These are phyloP conservation scores for Chamaetylas fuelleborni DNA, from an alignment of 2,113 vertebrate species.

Conservation along the genomic window DNA sequence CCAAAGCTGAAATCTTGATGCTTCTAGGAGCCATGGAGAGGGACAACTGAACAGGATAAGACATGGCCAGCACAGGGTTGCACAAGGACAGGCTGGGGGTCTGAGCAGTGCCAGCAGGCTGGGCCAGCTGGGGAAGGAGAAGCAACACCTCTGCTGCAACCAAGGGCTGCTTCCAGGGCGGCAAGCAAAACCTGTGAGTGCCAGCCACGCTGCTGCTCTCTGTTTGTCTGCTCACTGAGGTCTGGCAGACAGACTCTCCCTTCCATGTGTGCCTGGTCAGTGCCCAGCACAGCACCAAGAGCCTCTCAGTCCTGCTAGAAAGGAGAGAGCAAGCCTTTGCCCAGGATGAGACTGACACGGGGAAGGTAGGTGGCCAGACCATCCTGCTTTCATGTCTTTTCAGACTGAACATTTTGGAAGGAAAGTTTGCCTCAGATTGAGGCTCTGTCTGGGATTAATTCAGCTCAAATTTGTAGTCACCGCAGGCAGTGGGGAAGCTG, in stretches of 20 bases:
- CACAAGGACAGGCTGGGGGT: constrained; percentile 28
- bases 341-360: accelerated
- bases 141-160: constrained; percentile 53
- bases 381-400: not conserved
- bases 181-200: constrained; percentile 2
- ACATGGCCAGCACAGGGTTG: constrained; percentile 42
- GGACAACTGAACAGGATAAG: not conserved
- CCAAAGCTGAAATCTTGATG: constrained; percentile 8
- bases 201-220: constrained; percentile 13
- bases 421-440: constrained; percentile 21
- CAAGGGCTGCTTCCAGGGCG: constrained; percentile 7
- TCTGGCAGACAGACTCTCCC: constrained; percentile 17
- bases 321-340: not conserved
- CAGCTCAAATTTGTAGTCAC: constrained; percentile 54
- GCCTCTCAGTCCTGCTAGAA: constrained; percentile 5
- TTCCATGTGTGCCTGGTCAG: not conserved
- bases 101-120: constrained; percentile 6
- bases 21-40: not conserved
- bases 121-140: constrained; percentile 24
- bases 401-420: constrained; percentile 6
- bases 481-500: constrained; percentile 22
- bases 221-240: constrained; percentile 28
- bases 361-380: not conserved
- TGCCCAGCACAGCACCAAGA: constrained; percentile 10
- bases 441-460: constrained; percentile 60